Conservation (phyloP, 2,113 vertebrate species). For the Ifrita kowaldi region DNA sequence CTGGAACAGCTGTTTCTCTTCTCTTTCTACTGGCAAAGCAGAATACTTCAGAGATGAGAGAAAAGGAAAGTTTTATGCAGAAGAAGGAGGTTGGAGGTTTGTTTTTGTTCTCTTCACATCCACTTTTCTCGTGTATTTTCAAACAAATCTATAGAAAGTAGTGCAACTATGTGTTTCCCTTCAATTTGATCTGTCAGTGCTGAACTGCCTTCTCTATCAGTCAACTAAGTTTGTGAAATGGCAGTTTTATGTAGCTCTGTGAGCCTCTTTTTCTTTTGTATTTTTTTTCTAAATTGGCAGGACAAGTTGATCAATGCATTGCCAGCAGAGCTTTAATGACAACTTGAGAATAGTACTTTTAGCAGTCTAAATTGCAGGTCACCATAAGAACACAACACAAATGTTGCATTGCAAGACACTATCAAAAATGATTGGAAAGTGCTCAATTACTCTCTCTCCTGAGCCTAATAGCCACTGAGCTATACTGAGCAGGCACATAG, state of each 20-base stretch:
- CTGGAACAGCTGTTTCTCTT: slow-evolving; percentile 42
- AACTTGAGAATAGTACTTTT: background rate
- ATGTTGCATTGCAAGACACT: background rate
- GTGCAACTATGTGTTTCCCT: background rate
- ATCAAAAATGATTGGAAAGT: background rate
- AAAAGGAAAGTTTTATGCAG: slow-evolving; percentile 35
- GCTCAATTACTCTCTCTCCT: background rate
- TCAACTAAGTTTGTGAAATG: background rate
- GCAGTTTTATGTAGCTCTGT: background rate
- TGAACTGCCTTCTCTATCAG: background rate
- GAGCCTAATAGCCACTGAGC: background rate
- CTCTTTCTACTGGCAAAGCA: slow-evolving; percentile 27
- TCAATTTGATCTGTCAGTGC: background rate
- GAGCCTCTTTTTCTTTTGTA: background rate
- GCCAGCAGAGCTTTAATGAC: slow-evolving; percentile 2
- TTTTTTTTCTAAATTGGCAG: background rate
- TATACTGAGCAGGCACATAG: background rate
- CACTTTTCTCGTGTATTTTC: background rate
- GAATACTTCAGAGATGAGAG: slow-evolving; percentile 25
- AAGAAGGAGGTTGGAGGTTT: background rate
- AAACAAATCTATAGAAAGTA: background rate
- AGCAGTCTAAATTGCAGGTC: background rate
- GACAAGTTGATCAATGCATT: background rate
- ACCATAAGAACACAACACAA: background rate
- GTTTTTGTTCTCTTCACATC: background rate